Percentiles rank a stretch among this genome's conserved stretches.
Conservation (phyloP, 2,113 vertebrate genomes). For the Rhinopomastus cyanomelas region DNA sequence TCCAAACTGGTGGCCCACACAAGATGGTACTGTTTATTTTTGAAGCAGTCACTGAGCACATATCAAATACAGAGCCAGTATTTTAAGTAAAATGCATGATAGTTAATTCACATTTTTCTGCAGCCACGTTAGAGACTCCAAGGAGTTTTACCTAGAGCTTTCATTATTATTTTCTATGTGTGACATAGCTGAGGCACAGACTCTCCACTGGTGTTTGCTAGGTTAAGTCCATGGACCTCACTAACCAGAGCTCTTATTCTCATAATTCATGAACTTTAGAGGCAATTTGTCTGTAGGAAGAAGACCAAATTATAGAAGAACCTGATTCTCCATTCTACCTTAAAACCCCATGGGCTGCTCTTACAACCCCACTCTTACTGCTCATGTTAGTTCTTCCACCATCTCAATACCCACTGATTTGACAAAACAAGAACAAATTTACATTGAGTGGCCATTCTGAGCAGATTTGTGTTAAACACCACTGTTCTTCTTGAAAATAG, state of each 20-base stretch:
- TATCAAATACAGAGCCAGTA: background rate
- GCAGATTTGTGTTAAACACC: background rate
- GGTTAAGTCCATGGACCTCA: background rate
- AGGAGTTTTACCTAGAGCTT: background rate
- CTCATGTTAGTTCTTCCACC: background rate
- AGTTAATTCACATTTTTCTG: background rate
- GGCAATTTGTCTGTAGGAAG: constrained; percentile 7
- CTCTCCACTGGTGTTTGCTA: background rate
- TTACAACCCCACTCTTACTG: background rate
- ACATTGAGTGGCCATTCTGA: background rate
- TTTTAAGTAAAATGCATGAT: background rate
- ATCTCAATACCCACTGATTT: background rate
- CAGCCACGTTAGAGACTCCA: background rate
- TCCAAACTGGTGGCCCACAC: background rate
- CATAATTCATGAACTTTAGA: background rate
- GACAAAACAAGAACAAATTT: background rate
- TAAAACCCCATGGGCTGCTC: background rate
- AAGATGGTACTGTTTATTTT: background rate
- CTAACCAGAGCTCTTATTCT: background rate
- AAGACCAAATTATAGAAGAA: constrained; percentile 9
- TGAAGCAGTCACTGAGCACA: background rate
- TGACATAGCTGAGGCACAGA: background rate
- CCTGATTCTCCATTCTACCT: background rate
- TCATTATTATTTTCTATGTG: background rate
- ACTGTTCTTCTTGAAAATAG: constrained; percentile 23